Evolutionary conservation across 2,888 invertebrate species (phyloP).

Genomic region (Uloborus plumipes): DNA sequence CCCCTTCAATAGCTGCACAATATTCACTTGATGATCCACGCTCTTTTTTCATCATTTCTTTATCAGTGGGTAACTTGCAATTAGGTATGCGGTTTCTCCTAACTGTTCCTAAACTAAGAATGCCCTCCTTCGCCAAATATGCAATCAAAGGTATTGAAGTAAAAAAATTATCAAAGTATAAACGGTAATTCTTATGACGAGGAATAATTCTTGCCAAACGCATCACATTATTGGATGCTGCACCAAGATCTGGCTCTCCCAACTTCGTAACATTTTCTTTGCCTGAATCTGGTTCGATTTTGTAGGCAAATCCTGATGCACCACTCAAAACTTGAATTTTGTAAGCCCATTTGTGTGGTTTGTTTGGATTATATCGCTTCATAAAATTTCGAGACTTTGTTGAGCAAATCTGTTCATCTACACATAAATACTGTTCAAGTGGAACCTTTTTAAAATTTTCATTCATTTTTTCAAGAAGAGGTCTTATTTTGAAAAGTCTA

Average conservation of each 20-base stretch:
- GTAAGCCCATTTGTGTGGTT: slow-evolving; percentile 52
- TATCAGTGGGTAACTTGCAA: background rate
- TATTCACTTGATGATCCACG: background rate
- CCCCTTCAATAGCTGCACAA: background rate
- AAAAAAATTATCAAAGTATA: slow-evolving; percentile 11
- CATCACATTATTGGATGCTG: background rate
- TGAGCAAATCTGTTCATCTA: too few species aligned
- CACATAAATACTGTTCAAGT: too few species aligned
- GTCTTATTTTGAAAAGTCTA: too few species aligned
- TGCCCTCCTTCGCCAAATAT: background rate
- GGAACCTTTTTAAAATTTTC: too few species aligned
- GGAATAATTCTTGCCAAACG: background rate
- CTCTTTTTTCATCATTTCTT: background rate
- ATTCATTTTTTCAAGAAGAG: too few species aligned
- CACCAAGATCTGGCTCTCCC: slow-evolving; percentile 12
- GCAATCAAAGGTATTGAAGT: background rate
- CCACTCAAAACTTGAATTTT: slow-evolving; percentile 27
- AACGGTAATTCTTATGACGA: background rate
- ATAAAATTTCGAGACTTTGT: too few species aligned
- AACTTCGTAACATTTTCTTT: background rate
- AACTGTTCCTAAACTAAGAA: slow-evolving; percentile 1
- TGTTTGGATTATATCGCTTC: slow-evolving; percentile 25
- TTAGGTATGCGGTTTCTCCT: background rate
- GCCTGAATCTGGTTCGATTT: slow-evolving; percentile 15
- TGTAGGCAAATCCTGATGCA: slow-evolving; percentile 26